phyloP scores from a whole-genome alignment of 2,797 vertebrate species.

The Clarias platycephalus region DNA sequence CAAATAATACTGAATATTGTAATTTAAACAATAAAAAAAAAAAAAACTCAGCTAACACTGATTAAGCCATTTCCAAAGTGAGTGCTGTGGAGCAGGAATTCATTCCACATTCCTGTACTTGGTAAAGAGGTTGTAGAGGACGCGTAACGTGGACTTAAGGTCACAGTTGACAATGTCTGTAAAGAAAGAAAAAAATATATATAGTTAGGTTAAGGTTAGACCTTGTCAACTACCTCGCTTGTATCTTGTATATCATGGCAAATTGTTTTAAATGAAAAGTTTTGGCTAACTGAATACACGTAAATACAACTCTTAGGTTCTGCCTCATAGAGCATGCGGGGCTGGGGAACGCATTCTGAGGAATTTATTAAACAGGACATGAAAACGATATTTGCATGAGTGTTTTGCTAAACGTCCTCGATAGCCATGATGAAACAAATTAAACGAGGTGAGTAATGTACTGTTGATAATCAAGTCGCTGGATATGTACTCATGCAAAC shows the following conservation, averaged over 20 bases:
- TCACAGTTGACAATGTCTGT: slow-evolving; percentile 89
- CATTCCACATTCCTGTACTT: slow-evolving; percentile 84
- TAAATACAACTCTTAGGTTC: background rate
- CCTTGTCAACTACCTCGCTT: background rate
- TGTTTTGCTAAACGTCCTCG: background rate
- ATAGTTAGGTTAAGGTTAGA: background rate
- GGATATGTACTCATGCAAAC: background rate
- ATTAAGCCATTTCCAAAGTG: slow-evolving; percentile 17
- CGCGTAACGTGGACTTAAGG: slow-evolving; percentile 84
- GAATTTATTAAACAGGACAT: background rate
- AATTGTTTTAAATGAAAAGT: background rate
- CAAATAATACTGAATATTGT: slow-evolving; percentile 1
- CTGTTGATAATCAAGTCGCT: background rate
- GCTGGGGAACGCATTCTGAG: no score
- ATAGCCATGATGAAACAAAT: background rate
- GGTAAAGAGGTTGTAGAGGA: slow-evolving; percentile 88
- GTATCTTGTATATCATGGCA: background rate
- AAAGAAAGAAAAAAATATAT: slow-evolving; percentile 25
- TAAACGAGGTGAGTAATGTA: background rate
- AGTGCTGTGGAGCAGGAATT: slow-evolving; percentile 45
- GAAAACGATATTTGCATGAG: background rate
- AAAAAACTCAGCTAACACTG: slow-evolving; percentile 37
- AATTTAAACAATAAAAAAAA: background rate
- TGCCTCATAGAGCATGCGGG: background rate
- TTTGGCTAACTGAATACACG: background rate